Percentiles rank a stretch among this genome's conserved stretches.
Conservation (phyloP, 2,113 vertebrate genomes). For the Capreolus pygargus region DNA sequence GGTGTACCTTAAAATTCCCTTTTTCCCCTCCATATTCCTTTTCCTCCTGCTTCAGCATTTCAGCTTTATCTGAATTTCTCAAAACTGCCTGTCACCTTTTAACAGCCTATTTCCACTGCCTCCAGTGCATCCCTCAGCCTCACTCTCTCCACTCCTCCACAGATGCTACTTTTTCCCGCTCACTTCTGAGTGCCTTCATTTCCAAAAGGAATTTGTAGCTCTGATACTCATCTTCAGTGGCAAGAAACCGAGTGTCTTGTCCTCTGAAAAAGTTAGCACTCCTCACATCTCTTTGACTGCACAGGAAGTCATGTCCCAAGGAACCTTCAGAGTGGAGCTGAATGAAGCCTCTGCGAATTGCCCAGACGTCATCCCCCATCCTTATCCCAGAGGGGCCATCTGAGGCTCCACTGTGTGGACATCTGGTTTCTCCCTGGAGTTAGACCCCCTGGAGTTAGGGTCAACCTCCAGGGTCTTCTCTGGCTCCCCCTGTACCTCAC, state of each 20-base stretch:
- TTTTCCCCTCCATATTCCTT: background rate
- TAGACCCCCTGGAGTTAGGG: background rate
- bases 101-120: background rate
- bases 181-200: background rate
- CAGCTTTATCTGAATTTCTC: background rate
- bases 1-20: background rate
- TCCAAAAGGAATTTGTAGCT: background rate
- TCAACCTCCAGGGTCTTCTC: background rate
- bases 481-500: background rate
- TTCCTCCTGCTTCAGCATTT: background rate
- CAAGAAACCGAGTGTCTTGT: background rate
- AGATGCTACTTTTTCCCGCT: background rate
- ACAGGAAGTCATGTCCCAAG: background rate
- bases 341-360: background rate
- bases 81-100: background rate
- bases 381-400: background rate
- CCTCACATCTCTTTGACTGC: background rate
- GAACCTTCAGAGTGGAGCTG: background rate
- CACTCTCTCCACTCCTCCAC: background rate
- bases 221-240: background rate
- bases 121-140: background rate
- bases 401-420: accelerated
- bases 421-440: background rate
- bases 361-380: background rate
- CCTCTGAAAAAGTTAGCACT: background rate